Evolutionary conservation across 2,888 invertebrate species (phyloP).

Genomic region (Drosophila dives): DNA sequence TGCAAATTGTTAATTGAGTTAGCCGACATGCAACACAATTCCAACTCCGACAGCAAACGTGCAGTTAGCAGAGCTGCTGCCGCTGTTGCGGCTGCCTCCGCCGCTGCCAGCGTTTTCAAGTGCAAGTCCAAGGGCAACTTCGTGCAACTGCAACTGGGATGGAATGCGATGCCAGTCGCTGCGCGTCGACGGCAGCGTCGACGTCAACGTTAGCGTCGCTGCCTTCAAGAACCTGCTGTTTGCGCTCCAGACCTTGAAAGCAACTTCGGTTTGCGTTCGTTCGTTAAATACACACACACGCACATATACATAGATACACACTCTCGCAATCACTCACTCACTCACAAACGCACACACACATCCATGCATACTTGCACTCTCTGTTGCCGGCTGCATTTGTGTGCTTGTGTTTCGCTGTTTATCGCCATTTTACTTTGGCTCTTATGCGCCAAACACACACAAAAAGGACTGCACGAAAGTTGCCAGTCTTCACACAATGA

Average conservation of each 20-base stretch:
- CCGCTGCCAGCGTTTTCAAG: constrained; percentile 69
- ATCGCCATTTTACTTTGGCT: constrained; percentile 58
- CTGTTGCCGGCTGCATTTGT: constrained; percentile 55
- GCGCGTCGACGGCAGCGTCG: constrained; percentile 14
- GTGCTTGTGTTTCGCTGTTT: constrained; percentile 55
- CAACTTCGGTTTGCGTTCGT: constrained; percentile 63
- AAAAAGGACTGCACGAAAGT: constrained; percentile 18
- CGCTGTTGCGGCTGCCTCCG: constrained; percentile 19
- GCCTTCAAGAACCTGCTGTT: constrained; percentile 64
- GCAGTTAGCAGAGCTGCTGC: constrained; percentile 23
- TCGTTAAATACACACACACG: constrained; percentile 12
- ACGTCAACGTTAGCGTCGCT: constrained; percentile 25
- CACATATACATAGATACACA: constrained; percentile 21
- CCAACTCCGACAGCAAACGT: constrained; percentile 46
- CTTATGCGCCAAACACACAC: constrained; percentile 31
- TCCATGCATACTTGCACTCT: constrained; percentile 68
- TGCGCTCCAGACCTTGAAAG: constrained; percentile 81
- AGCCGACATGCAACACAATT: constrained; percentile 54
- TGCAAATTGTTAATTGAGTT: constrained; percentile 34
- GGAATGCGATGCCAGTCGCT: constrained; percentile 45
- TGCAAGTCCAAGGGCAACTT: constrained; percentile 83
- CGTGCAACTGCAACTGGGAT: constrained; percentile 65
- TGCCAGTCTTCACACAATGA: constrained; percentile 7
- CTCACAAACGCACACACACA: constrained; percentile 29
- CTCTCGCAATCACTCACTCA: constrained; percentile 61